Evolutionary conservation across 1,140 invertebrate species (phyloP).

Genomic region (Hylaeus anthracinus): DNA sequence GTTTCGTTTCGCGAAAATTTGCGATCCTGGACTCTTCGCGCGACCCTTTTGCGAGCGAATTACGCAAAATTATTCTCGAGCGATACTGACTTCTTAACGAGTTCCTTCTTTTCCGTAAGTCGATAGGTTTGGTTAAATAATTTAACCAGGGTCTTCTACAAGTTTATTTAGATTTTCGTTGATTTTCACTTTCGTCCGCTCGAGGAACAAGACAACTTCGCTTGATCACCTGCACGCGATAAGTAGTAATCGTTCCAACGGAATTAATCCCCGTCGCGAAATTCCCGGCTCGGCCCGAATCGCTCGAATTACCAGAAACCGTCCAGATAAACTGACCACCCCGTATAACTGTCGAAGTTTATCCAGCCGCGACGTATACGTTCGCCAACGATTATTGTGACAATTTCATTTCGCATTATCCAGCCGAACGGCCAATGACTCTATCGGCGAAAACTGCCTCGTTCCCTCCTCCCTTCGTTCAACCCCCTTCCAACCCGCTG

Average conservation of each 20-base stretch:
- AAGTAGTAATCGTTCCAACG: not conserved
- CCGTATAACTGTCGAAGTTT: constrained; percentile 59
- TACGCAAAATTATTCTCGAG: too few relatives aligned
- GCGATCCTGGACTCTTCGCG: not conserved
- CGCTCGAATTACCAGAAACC: constrained; percentile 28
- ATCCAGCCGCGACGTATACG: constrained; percentile 61
- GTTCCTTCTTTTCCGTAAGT: too few relatives aligned
- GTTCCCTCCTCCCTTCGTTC: constrained; percentile 16
- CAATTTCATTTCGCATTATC: constrained; percentile 72
- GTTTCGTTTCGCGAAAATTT: not conserved
- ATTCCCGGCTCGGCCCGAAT: not conserved
- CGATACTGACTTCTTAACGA: too few relatives aligned
- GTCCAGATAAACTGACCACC: constrained; percentile 39
- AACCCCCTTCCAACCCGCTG: constrained; percentile 24
- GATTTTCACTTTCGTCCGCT: too few relatives aligned
- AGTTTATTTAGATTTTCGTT: too few relatives aligned
- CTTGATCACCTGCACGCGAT: too few relatives aligned
- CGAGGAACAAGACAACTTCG: too few relatives aligned
- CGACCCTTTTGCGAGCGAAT: not conserved
- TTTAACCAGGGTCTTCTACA: too few relatives aligned
- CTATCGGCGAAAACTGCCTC: constrained; percentile 44
- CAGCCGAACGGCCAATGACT: constrained; percentile 50
- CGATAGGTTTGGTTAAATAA: too few relatives aligned
- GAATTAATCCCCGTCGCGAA: not conserved
- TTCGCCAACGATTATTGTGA: constrained; percentile 69